Base-by-base conservation (phyloP, 2,113 vertebrate species). In the Caranx melampygus region DNA sequence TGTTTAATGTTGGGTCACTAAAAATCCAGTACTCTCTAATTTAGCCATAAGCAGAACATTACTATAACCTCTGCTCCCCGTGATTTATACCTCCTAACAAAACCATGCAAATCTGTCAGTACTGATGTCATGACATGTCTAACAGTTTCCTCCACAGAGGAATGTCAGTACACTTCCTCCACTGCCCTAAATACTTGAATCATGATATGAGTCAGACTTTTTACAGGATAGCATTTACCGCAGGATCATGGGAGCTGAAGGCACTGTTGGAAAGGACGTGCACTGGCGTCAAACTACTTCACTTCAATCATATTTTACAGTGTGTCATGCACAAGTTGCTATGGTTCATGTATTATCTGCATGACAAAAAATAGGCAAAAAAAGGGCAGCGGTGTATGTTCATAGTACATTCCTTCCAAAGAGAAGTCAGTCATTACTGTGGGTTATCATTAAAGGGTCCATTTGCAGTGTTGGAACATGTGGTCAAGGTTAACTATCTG, bases 401-500 rank as follows among this genome's bases (percentile, higher is more conserved):
- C 75, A 78, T 88, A 34, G 81, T 80, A 78, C 93, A 92, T 94
- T 93, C 93, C 88, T 92, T 84, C 70, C 75, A 37, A 44, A 66
- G 63, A 90, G 65, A 72, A 92, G 90, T 89, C 82, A 92, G 89
- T 94, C 88, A 93, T 94, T 93, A 93, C 15, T 40, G 55, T 67
- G 76, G 83, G 83, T 85, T 81, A 44, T 93, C 89, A 93, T 93
- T 92, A 94, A 64, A 87, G 90, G 89, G 79, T 92, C 88, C 79
- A 75, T 83, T 92, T 86, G 81, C 44, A 85, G 75, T 70, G 91
- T 85, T 87, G 84, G 81, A 93, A 93, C 91, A 87, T 89, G 88
- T 93, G 93, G 92, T 93, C 93, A 94, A 93, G 90, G 91, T 93
- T 93, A 94, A 90, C 75, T 88, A 78, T 92, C 89, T 91, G 80